phyloP scores from a whole-genome alignment of 2,113 vertebrate genomes.

The Morone saxatilis region DNA sequence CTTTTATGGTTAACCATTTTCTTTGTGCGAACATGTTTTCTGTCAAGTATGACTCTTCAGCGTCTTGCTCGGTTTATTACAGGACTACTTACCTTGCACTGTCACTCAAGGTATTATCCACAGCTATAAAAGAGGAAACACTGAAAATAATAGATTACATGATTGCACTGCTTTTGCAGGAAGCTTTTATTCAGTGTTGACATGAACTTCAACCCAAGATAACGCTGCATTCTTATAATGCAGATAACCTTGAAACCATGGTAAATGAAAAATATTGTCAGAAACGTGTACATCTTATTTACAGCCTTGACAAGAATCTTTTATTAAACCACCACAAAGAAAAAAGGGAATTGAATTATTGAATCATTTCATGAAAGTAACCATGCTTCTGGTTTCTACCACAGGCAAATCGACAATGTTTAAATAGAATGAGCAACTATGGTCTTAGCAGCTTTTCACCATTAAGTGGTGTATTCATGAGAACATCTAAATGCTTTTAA shows the following conservation, averaged over 20 bases:
- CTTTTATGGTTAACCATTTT: neutral
- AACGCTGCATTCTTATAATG: constrained; percentile 20
- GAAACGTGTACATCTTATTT: constrained; percentile 34
- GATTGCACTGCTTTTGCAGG: neutral
- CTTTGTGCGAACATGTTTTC: neutral
- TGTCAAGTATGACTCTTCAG: neutral
- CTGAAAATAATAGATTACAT: constrained; percentile 14
- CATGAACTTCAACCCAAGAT: constrained; percentile 6
- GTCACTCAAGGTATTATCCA: constrained; percentile 6
- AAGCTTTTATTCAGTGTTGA: constrained; percentile 30
- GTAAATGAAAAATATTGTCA: constrained; percentile 37
- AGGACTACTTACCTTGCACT: neutral
- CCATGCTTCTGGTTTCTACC: too few species aligned
- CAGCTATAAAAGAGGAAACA: neutral
- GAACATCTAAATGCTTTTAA: neutral
- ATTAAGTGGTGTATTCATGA: neutral
- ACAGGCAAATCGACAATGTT: too few species aligned
- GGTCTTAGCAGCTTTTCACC: neutral
- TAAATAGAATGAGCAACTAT: neutral
- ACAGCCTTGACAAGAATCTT: constrained; percentile 31
- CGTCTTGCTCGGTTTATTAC: neutral
- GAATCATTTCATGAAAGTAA: constrained; percentile 12
- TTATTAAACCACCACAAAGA: constrained; percentile 28
- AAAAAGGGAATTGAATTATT: neutral
- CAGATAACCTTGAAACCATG: constrained; percentile 57